phyloP scores from a whole-genome alignment of 2,797 vertebrate species.

The Cirrhinus mrigala region DNA sequence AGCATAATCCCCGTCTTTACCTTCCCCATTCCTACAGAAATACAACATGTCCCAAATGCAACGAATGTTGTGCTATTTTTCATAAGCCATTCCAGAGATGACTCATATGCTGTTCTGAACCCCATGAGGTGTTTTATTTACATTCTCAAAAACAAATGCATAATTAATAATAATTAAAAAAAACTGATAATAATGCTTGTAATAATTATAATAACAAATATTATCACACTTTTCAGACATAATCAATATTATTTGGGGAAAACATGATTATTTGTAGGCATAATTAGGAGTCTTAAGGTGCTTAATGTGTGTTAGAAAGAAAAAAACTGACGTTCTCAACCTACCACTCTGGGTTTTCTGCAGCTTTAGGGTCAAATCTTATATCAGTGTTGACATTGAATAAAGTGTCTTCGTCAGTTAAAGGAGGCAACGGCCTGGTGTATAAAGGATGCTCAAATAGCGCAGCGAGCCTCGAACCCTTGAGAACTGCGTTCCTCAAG shows the following conservation, averaged over 20 bases:
- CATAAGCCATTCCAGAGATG: not conserved
- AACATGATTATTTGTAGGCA: not conserved
- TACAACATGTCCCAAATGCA: not conserved
- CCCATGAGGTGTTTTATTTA: not conserved
- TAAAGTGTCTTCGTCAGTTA: constrained; percentile 89
- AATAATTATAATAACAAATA: not conserved
- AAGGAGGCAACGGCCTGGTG: constrained; percentile 76
- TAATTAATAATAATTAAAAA: not conserved
- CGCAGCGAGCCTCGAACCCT: constrained; percentile 80
- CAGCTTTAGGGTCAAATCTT: constrained; percentile 91
- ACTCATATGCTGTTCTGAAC: not conserved
- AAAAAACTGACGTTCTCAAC: constrained; percentile 11
- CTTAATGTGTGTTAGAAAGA: not conserved
- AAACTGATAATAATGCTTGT: no score
- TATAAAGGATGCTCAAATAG: constrained; percentile 91
- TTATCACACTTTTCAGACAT: not conserved
- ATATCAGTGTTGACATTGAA: constrained; percentile 96
- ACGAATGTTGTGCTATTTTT: not conserved
- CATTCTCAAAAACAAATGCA: not conserved
- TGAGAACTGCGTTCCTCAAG: constrained; percentile 60
- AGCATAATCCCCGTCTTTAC: constrained; percentile 82
- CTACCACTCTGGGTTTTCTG: constrained; percentile 90
- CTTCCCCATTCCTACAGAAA: constrained; percentile 84
- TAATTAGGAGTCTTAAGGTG: not conserved
- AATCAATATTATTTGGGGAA: not conserved